Evolutionary conservation across 2,888 invertebrate species (phyloP), one percentile per base, ranked within the genome.

Genomic region (Punctoribates punctum): DNA sequence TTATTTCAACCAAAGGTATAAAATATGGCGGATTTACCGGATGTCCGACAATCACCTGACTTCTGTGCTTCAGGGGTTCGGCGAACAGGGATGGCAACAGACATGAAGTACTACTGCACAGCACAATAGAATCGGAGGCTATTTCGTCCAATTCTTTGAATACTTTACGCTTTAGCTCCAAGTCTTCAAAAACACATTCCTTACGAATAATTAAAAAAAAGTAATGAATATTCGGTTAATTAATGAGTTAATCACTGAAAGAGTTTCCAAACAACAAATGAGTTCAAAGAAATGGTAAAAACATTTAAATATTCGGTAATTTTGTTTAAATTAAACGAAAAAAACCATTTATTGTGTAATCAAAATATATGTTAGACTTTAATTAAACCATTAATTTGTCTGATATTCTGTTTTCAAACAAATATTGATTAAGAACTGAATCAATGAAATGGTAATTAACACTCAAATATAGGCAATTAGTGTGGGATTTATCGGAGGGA

Each of bases 11-110:
- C 65, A 97, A 85, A 0, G 96, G 95, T 29, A 96, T 93, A 83
- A 94, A 96, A 84, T 96, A 96, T 0, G 97, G 97, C 6, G 97
- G 97, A 84, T 97, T 97, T 1, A 89, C 89, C n/a, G 96, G 97
- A 85, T 97, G 96, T 0, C 93, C 92, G 17, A 96, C 93, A 73
- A 93, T 87, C 42, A 91, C 87, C 86, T 91, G 87, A 79, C 84
- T 84, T 76, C 87, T 87, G 83, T 96, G 91, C 81, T 89, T 89
- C 77, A 98, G 84, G 57, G 89, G 88, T 78, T 91, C 91, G 27
- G 93, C 91, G 82, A 97, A 91, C 70, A 89, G 84, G 0, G 97
- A 96, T 0, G 96, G 95, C 78, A 93, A 85, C 78, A 95, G 93
- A 0, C 95, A 94, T 73, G 95, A 96, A 0, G 96, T 94, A 0